Evolutionary conservation across 2,113 vertebrate genomes (phyloP).

Genomic region (Scortum barcoo): DNA sequence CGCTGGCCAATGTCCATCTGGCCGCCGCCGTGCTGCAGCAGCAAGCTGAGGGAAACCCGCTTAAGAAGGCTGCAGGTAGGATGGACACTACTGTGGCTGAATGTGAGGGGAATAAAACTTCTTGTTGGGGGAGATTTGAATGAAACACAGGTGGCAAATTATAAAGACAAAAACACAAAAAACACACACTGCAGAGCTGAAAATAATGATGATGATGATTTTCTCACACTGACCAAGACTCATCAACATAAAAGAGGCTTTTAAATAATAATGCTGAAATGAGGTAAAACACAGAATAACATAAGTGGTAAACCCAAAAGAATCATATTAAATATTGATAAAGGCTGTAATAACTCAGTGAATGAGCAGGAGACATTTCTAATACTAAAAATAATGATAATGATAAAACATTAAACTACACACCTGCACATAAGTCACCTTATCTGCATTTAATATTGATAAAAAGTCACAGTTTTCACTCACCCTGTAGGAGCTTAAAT

Average conservation of each 20-base stretch:
- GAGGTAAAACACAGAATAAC: not conserved
- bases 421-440: too few relatives aligned
- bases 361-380: not conserved
- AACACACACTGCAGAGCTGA: not conserved
- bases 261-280: not conserved
- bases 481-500: too few relatives aligned
- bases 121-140: too few relatives aligned
- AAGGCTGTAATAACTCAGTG: not conserved
- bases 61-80: not conserved
- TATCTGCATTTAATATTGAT: too few relatives aligned
- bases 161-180: not conserved
- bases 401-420: not conserved
- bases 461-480: too few relatives aligned
- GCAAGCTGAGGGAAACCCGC: not conserved
- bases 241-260: not conserved
- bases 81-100: not conserved
- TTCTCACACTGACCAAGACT: not conserved
- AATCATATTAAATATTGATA: not conserved
- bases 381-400: not conserved
- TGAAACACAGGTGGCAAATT: not conserved
- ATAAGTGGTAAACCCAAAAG: not conserved
- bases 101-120: too few relatives aligned
- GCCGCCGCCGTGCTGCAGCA: not conserved
- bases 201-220: not conserved
- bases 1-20: not conserved